Percentiles rank a stretch among this genome's conserved stretches.
Conservation (phyloP, 2,797 vertebrate species). For the Gymnopithys bicolor region DNA sequence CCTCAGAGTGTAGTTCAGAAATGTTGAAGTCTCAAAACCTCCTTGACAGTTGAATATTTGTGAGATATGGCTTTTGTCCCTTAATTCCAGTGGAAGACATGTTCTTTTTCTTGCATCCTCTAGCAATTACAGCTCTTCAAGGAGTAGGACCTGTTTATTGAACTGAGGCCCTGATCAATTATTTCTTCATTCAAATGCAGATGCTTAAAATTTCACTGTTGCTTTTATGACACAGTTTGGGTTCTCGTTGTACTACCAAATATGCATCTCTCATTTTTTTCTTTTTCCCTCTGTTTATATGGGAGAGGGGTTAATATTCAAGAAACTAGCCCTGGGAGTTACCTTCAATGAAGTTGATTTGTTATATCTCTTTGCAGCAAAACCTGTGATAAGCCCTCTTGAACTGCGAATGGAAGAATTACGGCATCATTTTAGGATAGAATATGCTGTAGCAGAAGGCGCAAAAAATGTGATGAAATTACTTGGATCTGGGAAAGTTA, state of each 20-base stretch:
- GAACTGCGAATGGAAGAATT: conserved; percentile 96
- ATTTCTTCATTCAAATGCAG: neutral
- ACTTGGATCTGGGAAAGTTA: conserved; percentile 92
- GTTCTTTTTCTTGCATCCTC: neutral
- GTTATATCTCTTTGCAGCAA: conserved; percentile 80
- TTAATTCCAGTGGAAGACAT: neutral
- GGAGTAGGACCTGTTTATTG: neutral
- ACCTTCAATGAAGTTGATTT: conserved; percentile 28
- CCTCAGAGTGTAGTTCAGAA: neutral
- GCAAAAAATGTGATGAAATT: conserved; percentile 98
- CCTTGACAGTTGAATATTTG: neutral
- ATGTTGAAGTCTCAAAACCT: neutral
- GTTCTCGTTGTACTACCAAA: neutral
- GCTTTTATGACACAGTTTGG: neutral
- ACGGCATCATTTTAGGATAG: conserved; percentile 96
- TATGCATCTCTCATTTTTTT: neutral
- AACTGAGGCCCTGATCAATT: neutral
- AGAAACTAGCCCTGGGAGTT: neutral
- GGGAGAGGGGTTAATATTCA: neutral
- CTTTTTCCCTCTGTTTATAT: neutral
- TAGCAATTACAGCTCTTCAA: neutral
- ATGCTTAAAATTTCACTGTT: neutral
- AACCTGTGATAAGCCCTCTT: conserved; percentile 93
- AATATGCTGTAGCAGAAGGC: conserved; percentile 96
- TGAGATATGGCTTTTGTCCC: neutral